Percentiles rank a stretch among this genome's conserved stretches.
Conservation (phyloP, 2,113 vertebrate species). For the Thunnus maccoyii region DNA sequence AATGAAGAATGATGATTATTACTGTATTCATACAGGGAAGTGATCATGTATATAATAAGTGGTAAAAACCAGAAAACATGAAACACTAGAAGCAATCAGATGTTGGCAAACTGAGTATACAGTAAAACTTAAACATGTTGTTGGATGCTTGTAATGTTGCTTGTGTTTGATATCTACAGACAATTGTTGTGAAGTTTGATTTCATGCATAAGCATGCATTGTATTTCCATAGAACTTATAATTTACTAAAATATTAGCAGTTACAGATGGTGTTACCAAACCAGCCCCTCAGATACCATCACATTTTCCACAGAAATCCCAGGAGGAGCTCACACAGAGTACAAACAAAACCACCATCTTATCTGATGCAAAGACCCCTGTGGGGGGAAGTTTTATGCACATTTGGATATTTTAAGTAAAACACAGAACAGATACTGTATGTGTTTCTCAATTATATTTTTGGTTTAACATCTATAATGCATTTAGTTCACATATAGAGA, state of each 20-base stretch:
- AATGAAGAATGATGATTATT: too few species aligned
- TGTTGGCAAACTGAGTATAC: too few species aligned
- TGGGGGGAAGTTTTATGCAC: neutral
- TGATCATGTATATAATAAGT: too few species aligned
- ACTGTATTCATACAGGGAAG: too few species aligned
- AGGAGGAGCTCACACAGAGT: neutral
- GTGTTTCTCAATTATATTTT: slow-evolving; percentile 84
- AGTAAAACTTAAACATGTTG: neutral
- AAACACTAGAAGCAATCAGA: too few species aligned
- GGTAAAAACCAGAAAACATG: too few species aligned
- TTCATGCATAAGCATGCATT: neutral
- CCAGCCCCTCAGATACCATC: neutral
- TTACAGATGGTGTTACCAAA: neutral
- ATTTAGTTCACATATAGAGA: slow-evolving; percentile 75
- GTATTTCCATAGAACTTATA: neutral
- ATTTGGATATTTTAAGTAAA: slow-evolving; percentile 23
- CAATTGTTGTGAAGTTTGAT: neutral
- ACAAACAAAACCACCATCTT: neutral
- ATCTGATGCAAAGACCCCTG: neutral
- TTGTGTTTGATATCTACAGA: neutral
- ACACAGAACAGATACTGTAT: slow-evolving; percentile 24
- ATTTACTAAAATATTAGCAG: neutral
- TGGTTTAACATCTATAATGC: slow-evolving; percentile 82
- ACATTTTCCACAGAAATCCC: neutral
- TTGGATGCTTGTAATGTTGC: neutral